Conservation (phyloP, 2,888 invertebrate species). For the Pristionchus entomophagus region DNA sequence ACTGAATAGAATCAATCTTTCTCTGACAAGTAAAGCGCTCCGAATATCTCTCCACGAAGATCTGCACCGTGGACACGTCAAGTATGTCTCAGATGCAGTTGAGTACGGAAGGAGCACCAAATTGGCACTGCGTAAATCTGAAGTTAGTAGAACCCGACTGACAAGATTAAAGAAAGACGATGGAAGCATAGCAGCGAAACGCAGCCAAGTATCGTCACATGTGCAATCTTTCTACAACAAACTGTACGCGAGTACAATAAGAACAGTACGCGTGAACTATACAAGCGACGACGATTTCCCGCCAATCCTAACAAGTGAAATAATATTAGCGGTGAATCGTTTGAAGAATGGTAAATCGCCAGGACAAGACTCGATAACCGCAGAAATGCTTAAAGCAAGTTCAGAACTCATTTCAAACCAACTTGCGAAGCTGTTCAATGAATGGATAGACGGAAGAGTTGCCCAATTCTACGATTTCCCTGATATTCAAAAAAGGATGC, state of each 20-base stretch:
- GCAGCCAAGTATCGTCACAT: neutral
- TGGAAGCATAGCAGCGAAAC: neutral
- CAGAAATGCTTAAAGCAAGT: conserved; percentile 28
- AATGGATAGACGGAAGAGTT: no score
- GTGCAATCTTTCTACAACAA: neutral
- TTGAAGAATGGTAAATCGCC: neutral
- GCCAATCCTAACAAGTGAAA: conserved; percentile 5
- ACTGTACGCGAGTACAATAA: neutral
- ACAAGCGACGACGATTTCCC: conserved; percentile 43
- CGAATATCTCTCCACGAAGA: neutral
- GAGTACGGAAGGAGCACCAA: neutral
- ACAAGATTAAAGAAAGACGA: neutral
- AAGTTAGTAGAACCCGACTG: neutral
- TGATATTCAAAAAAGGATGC: neutral
- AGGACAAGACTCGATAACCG: conserved; percentile 1
- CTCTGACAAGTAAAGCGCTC: no score
- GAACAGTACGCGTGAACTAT: neutral
- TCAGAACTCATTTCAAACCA: no score
- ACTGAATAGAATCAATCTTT: neutral
- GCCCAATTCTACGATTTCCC: no score
- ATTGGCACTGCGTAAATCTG: neutral
- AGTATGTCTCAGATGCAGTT: neutral
- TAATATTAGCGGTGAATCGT: neutral
- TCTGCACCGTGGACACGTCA: neutral
- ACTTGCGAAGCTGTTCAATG: no score